Evolutionary conservation across 2,113 vertebrate genomes (phyloP), one percentile per base, ranked within the genome.

Genomic region (Sinosuthora webbiana): DNA sequence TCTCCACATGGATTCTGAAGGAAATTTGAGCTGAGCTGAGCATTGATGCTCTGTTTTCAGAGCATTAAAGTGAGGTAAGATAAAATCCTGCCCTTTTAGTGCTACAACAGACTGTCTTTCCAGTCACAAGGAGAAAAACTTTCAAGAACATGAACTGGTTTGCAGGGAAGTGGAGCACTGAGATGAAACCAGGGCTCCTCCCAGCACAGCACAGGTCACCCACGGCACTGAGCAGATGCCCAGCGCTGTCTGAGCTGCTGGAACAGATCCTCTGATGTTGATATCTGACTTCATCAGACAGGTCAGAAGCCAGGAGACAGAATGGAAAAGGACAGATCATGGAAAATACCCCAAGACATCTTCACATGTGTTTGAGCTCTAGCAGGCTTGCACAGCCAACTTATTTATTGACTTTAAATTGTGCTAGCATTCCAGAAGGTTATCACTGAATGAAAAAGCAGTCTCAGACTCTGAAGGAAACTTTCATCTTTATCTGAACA

Each of bases 141-240:
- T 92, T 35, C 42, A 69, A 57, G 90, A 94, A 83, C 41, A 50
- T 69, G 71, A 93, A 78, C 83, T 70, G 62, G 20, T 90, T 92
- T 93, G 55, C 89, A 90, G 79, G 63, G 80, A 96, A 93, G 79
- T 74, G 47, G 94, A 90, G 56, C 83, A 17, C 8, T 39, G 67
- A 74, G 86, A 67, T 50, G 65, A 89, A 93, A 55, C 39, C 63
- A 65, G 92, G 70, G 25, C 78, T 93, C 12, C 57, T 89, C 47
- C 15, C 39, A 68, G 69, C 87, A 76, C 60, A 59, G 15, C 56
- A 18, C 82, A 62, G 49, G 37, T 83, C 88, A 83, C 49, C 45
- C n/a, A 74, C 4, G 2, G 85, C 75, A 53, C 88, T 59, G 59
- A 83, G 71, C 83, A 86, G 71, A 45, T 86, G 71, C 55, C 64